phyloP scores from a whole-genome alignment of 2,113 vertebrate genomes.

The Xiphophorus hellerii region DNA sequence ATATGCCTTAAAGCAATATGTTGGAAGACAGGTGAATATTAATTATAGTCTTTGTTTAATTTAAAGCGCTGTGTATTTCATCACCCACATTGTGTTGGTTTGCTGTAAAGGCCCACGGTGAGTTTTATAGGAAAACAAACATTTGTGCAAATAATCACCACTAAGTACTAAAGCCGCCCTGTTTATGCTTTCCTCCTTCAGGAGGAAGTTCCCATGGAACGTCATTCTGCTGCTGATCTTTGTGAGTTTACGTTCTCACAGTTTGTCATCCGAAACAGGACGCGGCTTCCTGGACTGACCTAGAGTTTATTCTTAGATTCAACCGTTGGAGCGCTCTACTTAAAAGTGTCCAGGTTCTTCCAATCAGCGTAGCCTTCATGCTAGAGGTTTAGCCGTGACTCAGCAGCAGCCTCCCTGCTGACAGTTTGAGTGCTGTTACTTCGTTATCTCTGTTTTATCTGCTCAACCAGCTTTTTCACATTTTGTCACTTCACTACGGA shows the following conservation, averaged over 20 bases:
- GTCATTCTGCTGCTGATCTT: slow-evolving; percentile 89
- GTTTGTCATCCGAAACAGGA: neutral
- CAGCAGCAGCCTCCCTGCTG: neutral
- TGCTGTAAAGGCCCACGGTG: slow-evolving; percentile 95
- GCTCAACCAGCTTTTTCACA: neutral
- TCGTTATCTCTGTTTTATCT: slow-evolving; percentile 22
- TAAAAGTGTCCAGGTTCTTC: too few species aligned
- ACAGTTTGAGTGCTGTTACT: slow-evolving; percentile 16
- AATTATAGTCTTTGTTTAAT: slow-evolving; percentile 2
- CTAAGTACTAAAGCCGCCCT: neutral
- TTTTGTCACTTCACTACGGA: neutral
- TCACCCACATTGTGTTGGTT: slow-evolving; percentile 87
- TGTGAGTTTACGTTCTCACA: slow-evolving; percentile 79
- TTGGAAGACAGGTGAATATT: neutral
- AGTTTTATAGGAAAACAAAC: slow-evolving; percentile 61
- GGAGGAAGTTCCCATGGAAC: slow-evolving; percentile 96
- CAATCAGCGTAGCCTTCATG: neutral
- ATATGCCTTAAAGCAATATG: rapidly evolving
- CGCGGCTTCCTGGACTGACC: slow-evolving; percentile 7
- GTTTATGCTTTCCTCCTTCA: slow-evolving; percentile 52
- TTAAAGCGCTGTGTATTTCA: slow-evolving; percentile 86
- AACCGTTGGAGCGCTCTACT: neutral
- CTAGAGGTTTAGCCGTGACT: slow-evolving; percentile 14
- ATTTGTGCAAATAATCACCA: neutral
- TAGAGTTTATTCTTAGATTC: neutral